Conservation (phyloP, 2,888 invertebrate genomes). For the Cordilura impudica region DNA sequence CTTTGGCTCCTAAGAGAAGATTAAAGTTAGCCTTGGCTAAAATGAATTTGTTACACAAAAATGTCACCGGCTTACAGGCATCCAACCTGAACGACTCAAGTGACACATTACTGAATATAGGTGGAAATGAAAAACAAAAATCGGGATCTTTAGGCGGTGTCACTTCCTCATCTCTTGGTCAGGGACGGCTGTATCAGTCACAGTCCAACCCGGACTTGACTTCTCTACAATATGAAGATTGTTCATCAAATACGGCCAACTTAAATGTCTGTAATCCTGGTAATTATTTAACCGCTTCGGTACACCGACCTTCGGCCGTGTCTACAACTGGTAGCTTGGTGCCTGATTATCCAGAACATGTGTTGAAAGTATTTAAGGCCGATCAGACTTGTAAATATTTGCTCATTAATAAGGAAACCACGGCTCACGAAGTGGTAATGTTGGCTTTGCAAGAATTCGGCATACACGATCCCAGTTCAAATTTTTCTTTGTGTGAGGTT, state of each 20-base stretch:
- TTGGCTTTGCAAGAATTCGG: conserved; percentile 97
- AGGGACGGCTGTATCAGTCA: conserved; percentile 84
- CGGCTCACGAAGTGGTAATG: conserved; percentile 96
- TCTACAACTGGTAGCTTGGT: conserved; percentile 69
- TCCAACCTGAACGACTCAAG: conserved; percentile 72
- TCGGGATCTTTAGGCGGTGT: conserved; percentile 66
- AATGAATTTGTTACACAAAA: conserved; percentile 85
- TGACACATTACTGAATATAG: conserved; percentile 68
- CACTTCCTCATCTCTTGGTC: conserved; percentile 68
- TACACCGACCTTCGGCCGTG: conserved; percentile 71
- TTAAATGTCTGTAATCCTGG: conserved; percentile 49
- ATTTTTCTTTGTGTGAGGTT: conserved; percentile 96
- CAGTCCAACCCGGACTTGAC: conserved; percentile 93
- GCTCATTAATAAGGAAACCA: conserved; percentile 95
- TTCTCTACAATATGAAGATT: conserved; percentile 85
- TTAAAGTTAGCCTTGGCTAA: conserved; percentile 91
- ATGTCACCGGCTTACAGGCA: conserved; percentile 66
- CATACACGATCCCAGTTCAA: conserved; percentile 94
- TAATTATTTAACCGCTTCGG: conserved; percentile 70
- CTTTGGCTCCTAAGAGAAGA: conserved; percentile 88
- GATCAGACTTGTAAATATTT: conserved; percentile 99
- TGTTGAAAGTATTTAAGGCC: conserved; percentile 95
- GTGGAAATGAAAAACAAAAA: conserved; percentile 66
- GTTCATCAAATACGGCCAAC: conserved; percentile 76
- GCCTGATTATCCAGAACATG: conserved; percentile 94